These are phyloP conservation scores for Amphiura filiformis DNA, from an alignment of 35 echinoderm and acorn worm genomes.

Conservation along the genomic window DNA sequence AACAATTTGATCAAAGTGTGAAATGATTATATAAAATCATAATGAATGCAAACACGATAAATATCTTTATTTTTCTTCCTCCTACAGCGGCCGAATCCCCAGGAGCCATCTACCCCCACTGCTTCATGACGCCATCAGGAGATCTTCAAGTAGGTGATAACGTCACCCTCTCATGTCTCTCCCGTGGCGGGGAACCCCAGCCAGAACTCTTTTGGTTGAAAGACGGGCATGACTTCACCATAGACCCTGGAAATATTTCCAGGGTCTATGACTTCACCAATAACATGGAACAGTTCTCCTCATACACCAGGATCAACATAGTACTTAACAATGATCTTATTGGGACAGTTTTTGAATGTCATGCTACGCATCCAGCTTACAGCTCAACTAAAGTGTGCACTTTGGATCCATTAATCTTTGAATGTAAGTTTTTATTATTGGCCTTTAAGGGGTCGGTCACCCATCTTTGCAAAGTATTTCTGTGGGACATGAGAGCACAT, in stretches of 20 bases:
- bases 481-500: too few relatives aligned
- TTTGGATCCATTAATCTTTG: slow-evolving; percentile 52
- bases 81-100: slow-evolving; percentile 69
- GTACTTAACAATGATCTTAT: slow-evolving; percentile 51
- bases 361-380: slow-evolving; percentile 74
- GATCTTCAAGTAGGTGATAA: slow-evolving; percentile 63
- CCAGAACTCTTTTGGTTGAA: slow-evolving; percentile 64
- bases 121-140: slow-evolving; percentile 41
- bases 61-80: neutral
- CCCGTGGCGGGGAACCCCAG: slow-evolving; percentile 74
- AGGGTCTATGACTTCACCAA: slow-evolving; percentile 46
- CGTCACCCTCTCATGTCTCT: slow-evolving; percentile 65
- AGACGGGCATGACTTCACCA: slow-evolving; percentile 20
- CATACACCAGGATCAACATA: slow-evolving; percentile 39
- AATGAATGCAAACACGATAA: neutral
- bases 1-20: too few relatives aligned
- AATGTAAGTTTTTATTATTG: slow-evolving; percentile 87
- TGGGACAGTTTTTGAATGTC: slow-evolving; percentile 62
- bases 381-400: slow-evolving; percentile 51
- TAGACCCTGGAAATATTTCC: too few relatives aligned
- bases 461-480: too few relatives aligned
- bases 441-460: too few relatives aligned
- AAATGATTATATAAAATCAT: too few relatives aligned
- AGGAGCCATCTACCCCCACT: slow-evolving; percentile 37
- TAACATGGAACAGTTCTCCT: slow-evolving; percentile 28